Evolutionary conservation across 2,888 invertebrate genomes (phyloP), one percentile per base, ranked within the genome.

Genomic region (Tiliacea aurago): DNA sequence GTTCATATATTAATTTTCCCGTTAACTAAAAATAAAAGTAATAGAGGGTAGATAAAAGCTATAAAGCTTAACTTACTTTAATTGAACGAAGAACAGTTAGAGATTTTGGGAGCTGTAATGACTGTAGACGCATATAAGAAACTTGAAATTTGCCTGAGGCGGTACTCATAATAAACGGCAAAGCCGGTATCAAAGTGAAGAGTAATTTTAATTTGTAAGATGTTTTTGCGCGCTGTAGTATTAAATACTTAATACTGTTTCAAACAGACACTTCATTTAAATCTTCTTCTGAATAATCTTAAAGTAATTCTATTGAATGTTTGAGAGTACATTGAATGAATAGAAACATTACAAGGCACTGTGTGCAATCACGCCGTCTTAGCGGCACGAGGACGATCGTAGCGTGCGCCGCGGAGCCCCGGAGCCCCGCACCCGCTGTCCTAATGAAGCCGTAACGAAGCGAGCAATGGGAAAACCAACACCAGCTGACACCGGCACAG

Each of bases 391-490:
- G 76, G 76, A 70, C 73, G 77, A 67, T 67, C 66, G 75, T 76
- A 74, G 78, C 78, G 84, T 64, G 49, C 37, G 64, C 6, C 78
- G 78, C 79, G 80, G 56, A 73, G 56, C 33, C 49, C 23, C 49
- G 64, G 64, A 56, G 65, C 81, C 76, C 81, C 87, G 86, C 87
- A 89, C 87, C 86, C 89, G 87, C 88, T 87, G 86, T 86, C 88
- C 92, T 94, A 94, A 95, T 94, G 94, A 95, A 95, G 94, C 92
- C 92, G 93, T 94, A 93, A 94, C 90, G 90, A 90, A 91, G 91
- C 92, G 90, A 90, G 93, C 86, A 91, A 92, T 89, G 90, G 91
- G 92, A 92, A 90, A 94, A 91, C 92, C 92, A 91, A 92, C 92
- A 92, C 88, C 90, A 87, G 86, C 86, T 86, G 86, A 85, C 89